These are phyloP conservation scores for Carduelis carduelis DNA, from an alignment of 2,797 vertebrate genomes.

Conservation along the genomic window DNA sequence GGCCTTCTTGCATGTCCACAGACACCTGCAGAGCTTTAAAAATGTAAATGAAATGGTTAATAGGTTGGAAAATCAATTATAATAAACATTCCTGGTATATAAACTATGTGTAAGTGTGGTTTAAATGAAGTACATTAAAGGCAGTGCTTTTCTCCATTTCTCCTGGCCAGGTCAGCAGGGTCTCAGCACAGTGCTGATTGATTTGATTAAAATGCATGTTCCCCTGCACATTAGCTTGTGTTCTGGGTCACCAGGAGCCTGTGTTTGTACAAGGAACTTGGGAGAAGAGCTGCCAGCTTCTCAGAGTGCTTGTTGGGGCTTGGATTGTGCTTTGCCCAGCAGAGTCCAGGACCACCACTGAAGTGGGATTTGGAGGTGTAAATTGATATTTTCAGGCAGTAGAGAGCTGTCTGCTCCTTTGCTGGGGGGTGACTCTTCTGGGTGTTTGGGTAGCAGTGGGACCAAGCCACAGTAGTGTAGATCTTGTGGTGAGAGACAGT, in stretches of 20 bases:
- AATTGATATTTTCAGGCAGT: not conserved
- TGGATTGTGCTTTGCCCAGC: not conserved
- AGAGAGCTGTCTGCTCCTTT: not conserved
- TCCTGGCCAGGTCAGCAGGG: conserved; percentile 47
- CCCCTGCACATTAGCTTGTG: not conserved
- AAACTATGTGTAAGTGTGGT: conserved; percentile 50
- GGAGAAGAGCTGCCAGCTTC: not conserved
- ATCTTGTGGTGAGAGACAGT: not conserved
- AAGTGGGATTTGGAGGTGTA: not conserved
- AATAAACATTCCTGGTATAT: conserved; percentile 60
- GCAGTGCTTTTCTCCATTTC: conserved; percentile 7
- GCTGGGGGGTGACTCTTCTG: not conserved
- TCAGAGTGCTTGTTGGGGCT: not conserved
- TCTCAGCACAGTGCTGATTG: conserved; percentile 25
- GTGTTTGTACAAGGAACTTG: not conserved
- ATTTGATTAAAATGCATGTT: conserved; percentile 62
- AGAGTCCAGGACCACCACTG: not conserved
- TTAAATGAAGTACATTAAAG: conserved; percentile 64
- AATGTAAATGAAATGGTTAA: conserved; percentile 61
- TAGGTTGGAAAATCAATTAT: conserved; percentile 67
- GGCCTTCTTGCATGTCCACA: not conserved
- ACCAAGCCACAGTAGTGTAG: not conserved
- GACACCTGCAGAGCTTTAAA: conserved; percentile 33
- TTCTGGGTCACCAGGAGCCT: conserved; percentile 16
- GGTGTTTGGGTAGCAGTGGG: not conserved